phyloP scores from a whole-genome alignment of 2,888 invertebrate genomes.

The Octonoba sinensis region DNA sequence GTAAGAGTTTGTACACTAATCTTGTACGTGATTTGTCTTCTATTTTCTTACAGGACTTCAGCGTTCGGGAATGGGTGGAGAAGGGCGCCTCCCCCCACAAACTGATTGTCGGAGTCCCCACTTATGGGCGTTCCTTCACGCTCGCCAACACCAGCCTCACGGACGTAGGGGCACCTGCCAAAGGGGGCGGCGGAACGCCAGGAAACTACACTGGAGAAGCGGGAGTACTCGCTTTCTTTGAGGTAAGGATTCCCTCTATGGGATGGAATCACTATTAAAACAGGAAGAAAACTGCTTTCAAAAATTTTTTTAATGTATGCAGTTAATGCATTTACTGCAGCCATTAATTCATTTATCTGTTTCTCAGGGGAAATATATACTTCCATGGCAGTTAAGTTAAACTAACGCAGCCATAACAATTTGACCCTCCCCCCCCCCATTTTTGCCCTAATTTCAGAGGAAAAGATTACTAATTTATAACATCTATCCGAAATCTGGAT shows the following conservation, averaged over 20 bases:
- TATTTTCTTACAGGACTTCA: conserved; percentile 78
- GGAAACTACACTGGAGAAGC: conserved; percentile 93
- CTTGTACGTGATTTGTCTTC: too few species aligned
- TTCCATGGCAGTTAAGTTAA: too few species aligned
- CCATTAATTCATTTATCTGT: too few species aligned
- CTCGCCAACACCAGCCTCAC: conserved; percentile 88
- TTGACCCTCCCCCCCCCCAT: too few species aligned
- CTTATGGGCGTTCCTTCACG: conserved; percentile 92
- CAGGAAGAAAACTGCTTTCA: neutral
- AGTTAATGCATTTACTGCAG: too few species aligned
- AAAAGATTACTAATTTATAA: too few species aligned
- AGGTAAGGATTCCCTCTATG: conserved; percentile 73
- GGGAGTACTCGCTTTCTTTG: conserved; percentile 95
- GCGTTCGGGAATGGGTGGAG: conserved; percentile 92
- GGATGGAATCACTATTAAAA: neutral
- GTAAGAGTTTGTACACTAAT: too few species aligned
- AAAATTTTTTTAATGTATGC: too few species aligned
- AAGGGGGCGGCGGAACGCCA: conserved; percentile 86
- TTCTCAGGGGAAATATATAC: too few species aligned
- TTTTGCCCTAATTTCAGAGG: too few species aligned
- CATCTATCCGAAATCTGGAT: too few species aligned
- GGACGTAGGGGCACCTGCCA: conserved; percentile 91
- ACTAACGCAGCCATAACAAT: too few species aligned
- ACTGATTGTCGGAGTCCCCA: conserved; percentile 93
- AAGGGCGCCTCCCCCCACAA: conserved; percentile 94